Conservation (phyloP, 2,888 invertebrate genomes). For the Neoascia interrupta region DNA sequence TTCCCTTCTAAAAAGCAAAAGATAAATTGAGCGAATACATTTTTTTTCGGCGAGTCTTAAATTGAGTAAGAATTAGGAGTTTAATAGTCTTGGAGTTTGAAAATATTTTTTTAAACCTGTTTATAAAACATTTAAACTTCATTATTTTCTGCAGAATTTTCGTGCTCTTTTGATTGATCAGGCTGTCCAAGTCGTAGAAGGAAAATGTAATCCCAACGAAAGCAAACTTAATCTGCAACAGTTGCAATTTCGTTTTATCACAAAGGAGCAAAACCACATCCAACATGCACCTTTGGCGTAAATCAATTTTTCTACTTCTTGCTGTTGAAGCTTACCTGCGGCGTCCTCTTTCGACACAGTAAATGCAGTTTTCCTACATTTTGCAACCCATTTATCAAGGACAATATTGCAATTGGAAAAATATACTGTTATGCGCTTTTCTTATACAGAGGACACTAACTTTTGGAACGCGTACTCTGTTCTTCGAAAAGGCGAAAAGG, state of each 20-base stretch:
- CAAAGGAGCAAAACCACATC: conserved; percentile 4
- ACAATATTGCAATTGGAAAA: conserved; percentile 58
- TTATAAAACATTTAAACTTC: too few relatives aligned
- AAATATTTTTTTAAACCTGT: too few relatives aligned
- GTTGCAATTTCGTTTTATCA: conserved; percentile 22
- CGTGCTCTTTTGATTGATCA: conserved; percentile 29
- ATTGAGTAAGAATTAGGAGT: too few relatives aligned
- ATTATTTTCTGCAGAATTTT: too few relatives aligned
- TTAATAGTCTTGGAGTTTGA: too few relatives aligned
- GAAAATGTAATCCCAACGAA: conserved; percentile 28
- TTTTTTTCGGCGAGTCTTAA: too few relatives aligned
- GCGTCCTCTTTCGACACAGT: too few relatives aligned
- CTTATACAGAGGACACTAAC: too few relatives aligned
- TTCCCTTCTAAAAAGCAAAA: neutral
- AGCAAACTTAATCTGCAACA: conserved; percentile 59
- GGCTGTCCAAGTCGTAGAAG: conserved; percentile 32
- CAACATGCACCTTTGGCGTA: conserved; percentile 42
- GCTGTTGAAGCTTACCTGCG: too few relatives aligned
- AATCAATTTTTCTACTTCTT: conserved; percentile 28
- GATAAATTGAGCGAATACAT: conserved; percentile 32
- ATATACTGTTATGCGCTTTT: too few relatives aligned
- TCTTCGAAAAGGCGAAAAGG: too few relatives aligned
- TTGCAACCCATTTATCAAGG: conserved; percentile 57
- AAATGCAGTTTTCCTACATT: conserved; percentile 51
- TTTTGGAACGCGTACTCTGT: too few relatives aligned